Evolutionary conservation across 2,888 invertebrate genomes (phyloP).

Genomic region (Tenthredo distinguenda): DNA sequence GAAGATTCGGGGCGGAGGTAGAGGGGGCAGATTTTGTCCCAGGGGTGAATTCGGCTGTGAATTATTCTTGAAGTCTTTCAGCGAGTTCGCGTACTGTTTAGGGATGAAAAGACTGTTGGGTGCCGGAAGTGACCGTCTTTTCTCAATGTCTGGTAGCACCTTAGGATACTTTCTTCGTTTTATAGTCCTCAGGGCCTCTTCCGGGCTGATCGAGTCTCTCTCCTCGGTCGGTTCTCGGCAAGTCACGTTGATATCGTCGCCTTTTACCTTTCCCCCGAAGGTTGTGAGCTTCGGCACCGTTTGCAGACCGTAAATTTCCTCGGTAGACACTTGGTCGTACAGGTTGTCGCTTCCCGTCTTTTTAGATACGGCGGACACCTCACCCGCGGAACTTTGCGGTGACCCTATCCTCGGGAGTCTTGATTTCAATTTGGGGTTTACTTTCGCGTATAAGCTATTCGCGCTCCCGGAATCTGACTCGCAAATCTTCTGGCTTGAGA

Average conservation of each 20-base stretch:
- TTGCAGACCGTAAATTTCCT: slow-evolving; percentile 56
- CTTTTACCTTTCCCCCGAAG: slow-evolving; percentile 63
- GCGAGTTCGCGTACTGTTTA: slow-evolving; percentile 65
- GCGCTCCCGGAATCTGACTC: slow-evolving; percentile 75
- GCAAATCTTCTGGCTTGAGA: slow-evolving; percentile 68
- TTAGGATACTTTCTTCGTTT: slow-evolving; percentile 91
- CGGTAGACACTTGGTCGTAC: slow-evolving; percentile 60
- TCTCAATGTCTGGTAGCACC: slow-evolving; percentile 88
- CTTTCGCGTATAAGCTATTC: slow-evolving; percentile 74
- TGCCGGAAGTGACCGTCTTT: slow-evolving; percentile 73
- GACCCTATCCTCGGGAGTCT: slow-evolving; percentile 63
- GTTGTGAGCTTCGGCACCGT: slow-evolving; percentile 69
- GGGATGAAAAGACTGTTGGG: slow-evolving; percentile 67
- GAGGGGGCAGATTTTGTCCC: slow-evolving; percentile 72
- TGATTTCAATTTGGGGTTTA: slow-evolving; percentile 72
- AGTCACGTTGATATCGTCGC: slow-evolving; percentile 88
- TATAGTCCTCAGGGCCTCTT: slow-evolving; percentile 87
- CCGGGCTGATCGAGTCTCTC: slow-evolving; percentile 80
- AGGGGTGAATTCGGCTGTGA: slow-evolving; percentile 58
- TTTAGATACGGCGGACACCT: slow-evolving; percentile 55
- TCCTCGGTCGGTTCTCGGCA: slow-evolving; percentile 80
- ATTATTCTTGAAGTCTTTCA: slow-evolving; percentile 65
- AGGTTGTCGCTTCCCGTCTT: slow-evolving; percentile 62
- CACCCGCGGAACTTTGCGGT: slow-evolving; percentile 50
- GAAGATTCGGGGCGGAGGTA: slow-evolving; percentile 88